Conservation (phyloP, 2,797 vertebrate species). For the Phoxinus dragarum region DNA sequence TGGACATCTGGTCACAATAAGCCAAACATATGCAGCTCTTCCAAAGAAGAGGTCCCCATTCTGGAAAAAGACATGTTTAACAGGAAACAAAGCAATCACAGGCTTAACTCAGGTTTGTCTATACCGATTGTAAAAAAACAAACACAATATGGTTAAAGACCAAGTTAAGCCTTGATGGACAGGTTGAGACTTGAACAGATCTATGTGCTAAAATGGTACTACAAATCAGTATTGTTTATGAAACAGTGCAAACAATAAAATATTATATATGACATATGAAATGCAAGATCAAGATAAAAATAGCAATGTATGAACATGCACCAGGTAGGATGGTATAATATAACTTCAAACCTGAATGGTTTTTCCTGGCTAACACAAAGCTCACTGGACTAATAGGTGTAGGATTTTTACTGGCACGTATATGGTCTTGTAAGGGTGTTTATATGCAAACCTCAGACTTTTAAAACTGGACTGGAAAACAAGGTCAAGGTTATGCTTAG, state of each 20-base stretch:
- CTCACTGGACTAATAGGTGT: constrained; percentile 38
- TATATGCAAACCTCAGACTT: constrained; percentile 45
- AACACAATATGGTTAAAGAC: constrained; percentile 40
- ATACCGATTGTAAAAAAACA: constrained; percentile 64
- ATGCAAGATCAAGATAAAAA: not conserved
- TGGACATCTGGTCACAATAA: constrained; percentile 58
- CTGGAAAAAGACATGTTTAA: constrained; percentile 56
- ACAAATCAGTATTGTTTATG: constrained; percentile 43
- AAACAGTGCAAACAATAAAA: not conserved
- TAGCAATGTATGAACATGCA: constrained; percentile 10
- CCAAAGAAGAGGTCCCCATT: constrained; percentile 53
- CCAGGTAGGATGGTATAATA: constrained; percentile 50
- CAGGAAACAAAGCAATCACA: constrained; percentile 42
- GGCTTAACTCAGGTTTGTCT: constrained; percentile 42
- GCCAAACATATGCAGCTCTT: constrained; percentile 58
- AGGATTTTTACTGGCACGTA: constrained; percentile 44
- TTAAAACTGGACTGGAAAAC: constrained; percentile 29
- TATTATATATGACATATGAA: not conserved
- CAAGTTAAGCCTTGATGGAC: constrained; percentile 56
- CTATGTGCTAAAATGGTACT: constrained; percentile 35
- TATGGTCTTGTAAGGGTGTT: constrained; percentile 40
- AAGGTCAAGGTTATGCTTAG: constrained; percentile 37
- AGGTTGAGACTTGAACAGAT: constrained; percentile 62
- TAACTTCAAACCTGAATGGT: constrained; percentile 44
- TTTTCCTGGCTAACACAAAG: constrained; percentile 40